These are phyloP conservation scores for Zeus faber DNA, from an alignment of 2,113 vertebrate species.

Conservation along the genomic window DNA sequence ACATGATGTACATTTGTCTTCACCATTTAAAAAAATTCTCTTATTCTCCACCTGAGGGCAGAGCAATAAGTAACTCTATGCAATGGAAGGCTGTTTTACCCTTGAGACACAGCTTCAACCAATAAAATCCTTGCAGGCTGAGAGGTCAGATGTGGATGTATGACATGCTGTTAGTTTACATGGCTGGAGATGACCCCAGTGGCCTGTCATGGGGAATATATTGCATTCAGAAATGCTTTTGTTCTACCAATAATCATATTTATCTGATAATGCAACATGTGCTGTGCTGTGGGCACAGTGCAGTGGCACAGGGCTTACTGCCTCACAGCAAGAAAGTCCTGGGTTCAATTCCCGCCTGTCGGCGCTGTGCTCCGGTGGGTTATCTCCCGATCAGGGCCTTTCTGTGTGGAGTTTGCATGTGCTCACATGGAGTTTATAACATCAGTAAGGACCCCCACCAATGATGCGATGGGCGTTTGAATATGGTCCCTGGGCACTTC, in stretches of 20 bases:
- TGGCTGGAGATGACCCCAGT: slow-evolving; percentile 36
- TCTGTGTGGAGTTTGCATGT: too few relatives aligned
- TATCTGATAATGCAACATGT: slow-evolving; percentile 27
- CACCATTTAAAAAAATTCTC: slow-evolving; percentile 55
- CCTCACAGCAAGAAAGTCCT: too few relatives aligned
- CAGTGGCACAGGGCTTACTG: too few relatives aligned
- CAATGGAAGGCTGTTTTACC: slow-evolving; percentile 44
- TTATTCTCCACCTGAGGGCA: slow-evolving; percentile 48
- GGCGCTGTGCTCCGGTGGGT: too few relatives aligned
- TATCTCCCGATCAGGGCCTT: too few relatives aligned
- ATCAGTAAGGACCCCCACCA: too few relatives aligned
- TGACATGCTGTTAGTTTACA: slow-evolving; percentile 45
- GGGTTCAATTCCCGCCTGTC: too few relatives aligned
- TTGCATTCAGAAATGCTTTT: slow-evolving; percentile 32
- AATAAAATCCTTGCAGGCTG: slow-evolving; percentile 40
- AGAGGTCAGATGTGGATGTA: slow-evolving; percentile 54
- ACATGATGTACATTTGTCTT: slow-evolving; percentile 69
- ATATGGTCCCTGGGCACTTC: too few relatives aligned
- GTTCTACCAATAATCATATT: slow-evolving; percentile 44
- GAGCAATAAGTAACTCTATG: slow-evolving; percentile 33
- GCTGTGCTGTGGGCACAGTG: too few relatives aligned
- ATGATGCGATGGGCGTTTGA: too few relatives aligned
- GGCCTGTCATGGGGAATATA: slow-evolving; percentile 27
- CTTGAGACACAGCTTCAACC: slow-evolving; percentile 39
- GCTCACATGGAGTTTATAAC: too few relatives aligned